Evolutionary conservation across 1,140 invertebrate species (phyloP).

Genomic region (Drosophila burlai): DNA sequence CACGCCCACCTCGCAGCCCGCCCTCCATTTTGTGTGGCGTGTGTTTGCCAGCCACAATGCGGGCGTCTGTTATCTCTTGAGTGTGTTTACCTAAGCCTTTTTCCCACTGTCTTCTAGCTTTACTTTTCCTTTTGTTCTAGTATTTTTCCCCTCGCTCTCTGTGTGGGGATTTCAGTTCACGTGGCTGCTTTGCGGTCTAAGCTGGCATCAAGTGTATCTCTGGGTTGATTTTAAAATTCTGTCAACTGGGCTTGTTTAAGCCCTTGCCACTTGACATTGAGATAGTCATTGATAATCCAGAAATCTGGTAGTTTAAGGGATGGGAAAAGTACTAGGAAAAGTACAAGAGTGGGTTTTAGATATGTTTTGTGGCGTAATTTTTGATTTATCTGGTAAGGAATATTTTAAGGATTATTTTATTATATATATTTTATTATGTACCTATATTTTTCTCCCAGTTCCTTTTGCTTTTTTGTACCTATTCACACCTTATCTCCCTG

Average conservation of each 20-base stretch:
- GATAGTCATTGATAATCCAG: conserved; percentile 59
- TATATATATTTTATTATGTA: too few species aligned
- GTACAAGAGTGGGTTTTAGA: not conserved
- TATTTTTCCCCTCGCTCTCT: conserved; percentile 3
- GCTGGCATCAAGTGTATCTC: conserved; percentile 38
- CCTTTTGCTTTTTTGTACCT: not conserved
- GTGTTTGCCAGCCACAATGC: conserved; percentile 47
- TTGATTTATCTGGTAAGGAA: not conserved
- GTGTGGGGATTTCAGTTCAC: conserved; percentile 23
- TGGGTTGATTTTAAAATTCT: conserved; percentile 27
- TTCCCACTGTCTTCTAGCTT: conserved; percentile 25
- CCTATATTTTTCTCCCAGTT: not conserved
- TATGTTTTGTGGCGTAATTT: not conserved
- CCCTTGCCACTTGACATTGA: conserved; percentile 66
- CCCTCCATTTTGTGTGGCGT: conserved; percentile 14
- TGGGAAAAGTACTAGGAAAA: not conserved
- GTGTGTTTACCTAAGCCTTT: conserved; percentile 71
- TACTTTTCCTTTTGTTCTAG: conserved; percentile 14
- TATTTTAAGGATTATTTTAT: not conserved
- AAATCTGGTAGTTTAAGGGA: not conserved
- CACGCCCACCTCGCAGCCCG: not conserved
- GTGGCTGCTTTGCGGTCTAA: conserved; percentile 30
- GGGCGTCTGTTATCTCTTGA: conserved; percentile 59
- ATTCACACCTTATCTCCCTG: not conserved
- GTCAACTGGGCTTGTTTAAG: conserved; percentile 42